Conservation (phyloP, 2,888 invertebrate genomes). For the Eucriotettix oculatus region DNA sequence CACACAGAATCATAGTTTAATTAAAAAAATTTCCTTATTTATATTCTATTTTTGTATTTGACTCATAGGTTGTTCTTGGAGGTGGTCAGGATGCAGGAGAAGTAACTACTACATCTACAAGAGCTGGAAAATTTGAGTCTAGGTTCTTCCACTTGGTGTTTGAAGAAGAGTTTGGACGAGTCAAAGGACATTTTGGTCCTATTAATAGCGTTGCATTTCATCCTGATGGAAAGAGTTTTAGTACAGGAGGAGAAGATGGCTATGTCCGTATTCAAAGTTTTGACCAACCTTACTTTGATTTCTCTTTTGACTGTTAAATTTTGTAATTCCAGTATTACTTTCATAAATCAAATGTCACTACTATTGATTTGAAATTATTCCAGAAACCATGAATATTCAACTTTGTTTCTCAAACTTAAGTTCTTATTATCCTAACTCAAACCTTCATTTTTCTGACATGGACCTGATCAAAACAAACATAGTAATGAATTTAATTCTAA, state of each 20-base stretch:
- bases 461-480: no score
- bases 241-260: conserved; percentile 97
- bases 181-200: conserved; percentile 99
- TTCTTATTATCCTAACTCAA: no score
- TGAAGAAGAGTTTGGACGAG: conserved; percentile 90
- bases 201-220: conserved; percentile 97
- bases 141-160: conserved; percentile 88
- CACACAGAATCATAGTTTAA: neutral
- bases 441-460: no score
- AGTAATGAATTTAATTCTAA: no score
- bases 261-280: conserved; percentile 91
- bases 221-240: conserved; percentile 92
- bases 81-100: conserved; percentile 99
- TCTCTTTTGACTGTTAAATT: conserved; percentile 61
- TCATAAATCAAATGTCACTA: neutral
- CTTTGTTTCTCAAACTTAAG: no score
- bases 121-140: conserved; percentile 93
- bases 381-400: no score
- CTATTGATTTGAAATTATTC: neutral
- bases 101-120: conserved; percentile 85
- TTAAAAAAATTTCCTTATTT: no score
- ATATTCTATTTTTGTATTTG: no score
- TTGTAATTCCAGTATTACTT: neutral
- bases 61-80: conserved; percentile 63
- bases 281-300: conserved; percentile 92